Percentiles rank a stretch among this genome's conserved stretches.
phyloP scores from a whole-genome alignment of 2,797 vertebrate genomes.

The Allobates femoralis region DNA sequence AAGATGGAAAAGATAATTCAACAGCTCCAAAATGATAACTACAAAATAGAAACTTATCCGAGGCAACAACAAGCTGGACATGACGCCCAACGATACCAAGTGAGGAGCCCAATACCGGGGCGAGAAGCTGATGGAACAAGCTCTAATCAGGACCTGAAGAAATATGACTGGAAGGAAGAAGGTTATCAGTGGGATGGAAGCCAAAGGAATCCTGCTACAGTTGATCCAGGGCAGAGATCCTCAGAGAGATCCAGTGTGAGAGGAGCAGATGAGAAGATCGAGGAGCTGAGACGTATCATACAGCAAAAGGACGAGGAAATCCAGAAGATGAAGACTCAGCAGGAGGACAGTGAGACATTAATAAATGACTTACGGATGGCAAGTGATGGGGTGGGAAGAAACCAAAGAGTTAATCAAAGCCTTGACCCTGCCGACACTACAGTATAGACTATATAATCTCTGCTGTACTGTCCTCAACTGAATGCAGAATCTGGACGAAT shows the following conservation, averaged over 20 bases:
- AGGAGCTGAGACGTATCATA: not conserved
- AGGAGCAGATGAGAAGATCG: not conserved
- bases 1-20: not conserved
- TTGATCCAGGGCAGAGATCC: not conserved
- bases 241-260: not conserved
- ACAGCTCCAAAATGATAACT: not conserved
- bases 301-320: not conserved
- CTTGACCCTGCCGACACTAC: not conserved
- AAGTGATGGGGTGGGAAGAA: not conserved
- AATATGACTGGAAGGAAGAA: not conserved
- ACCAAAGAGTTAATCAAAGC: not conserved
- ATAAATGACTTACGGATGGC: not conserved
- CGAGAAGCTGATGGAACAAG: not conserved
- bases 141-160: not conserved
- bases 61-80: not conserved
- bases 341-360: not conserved
- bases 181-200: not conserved
- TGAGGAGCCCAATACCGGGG: not conserved
- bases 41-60: not conserved
- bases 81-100: not conserved
- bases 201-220: not conserved
- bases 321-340: not conserved
- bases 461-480: not conserved
- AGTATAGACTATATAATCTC: not conserved
- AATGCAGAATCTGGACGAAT: not conserved